Base-by-base conservation (phyloP, 2,113 vertebrate genomes). In the Siniperca chuatsi region DNA sequence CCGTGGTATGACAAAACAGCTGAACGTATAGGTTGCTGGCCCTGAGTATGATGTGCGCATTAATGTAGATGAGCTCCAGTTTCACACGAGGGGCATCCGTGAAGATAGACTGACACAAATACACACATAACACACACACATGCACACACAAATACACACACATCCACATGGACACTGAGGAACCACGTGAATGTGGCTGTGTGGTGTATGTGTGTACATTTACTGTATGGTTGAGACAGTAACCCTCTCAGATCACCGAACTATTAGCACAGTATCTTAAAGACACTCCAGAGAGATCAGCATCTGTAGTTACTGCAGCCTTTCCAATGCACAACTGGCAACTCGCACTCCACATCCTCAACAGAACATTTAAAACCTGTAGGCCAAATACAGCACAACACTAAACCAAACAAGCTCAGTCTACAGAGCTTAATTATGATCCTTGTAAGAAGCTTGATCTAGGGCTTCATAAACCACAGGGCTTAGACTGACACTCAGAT, bases 331-430 rank as follows among this genome's bases (percentile, higher is more conserved):
- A 58, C 64, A 57, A n/a, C 62, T 57, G 48, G 15, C 8, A 33
- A 25, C 13, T 67, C 25, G 10, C 20, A 50, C 0, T 33, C 0
- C 50, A 66, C 6, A 66, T 77, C 55, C 21, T n/a, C 42, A 79
- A 58, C 35, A 78, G 33, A 79, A 79, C n/a, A 77, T 75, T 54
- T 76, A 44, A 66, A 69, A 83, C 57, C 15, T 64, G 33, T 25
- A 48, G 12, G 29, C 12, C n/a, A 80, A 67, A 78, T 18, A 57
- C 23, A 35, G 20, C 25, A 25, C 12, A 2, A 6, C 35, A 66
- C 16, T 33, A 4, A 57, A 75, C 67, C 3, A 75, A 40, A 61
- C 46, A 48, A 2, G 33, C 4, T 72, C 35, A 40, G 66, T 15
- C 37, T 71, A 11, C 4, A 20, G 15, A 83, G 21, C 16, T 67